Conservation (phyloP, 1,140 invertebrate species). For the Ips nitidus region DNA sequence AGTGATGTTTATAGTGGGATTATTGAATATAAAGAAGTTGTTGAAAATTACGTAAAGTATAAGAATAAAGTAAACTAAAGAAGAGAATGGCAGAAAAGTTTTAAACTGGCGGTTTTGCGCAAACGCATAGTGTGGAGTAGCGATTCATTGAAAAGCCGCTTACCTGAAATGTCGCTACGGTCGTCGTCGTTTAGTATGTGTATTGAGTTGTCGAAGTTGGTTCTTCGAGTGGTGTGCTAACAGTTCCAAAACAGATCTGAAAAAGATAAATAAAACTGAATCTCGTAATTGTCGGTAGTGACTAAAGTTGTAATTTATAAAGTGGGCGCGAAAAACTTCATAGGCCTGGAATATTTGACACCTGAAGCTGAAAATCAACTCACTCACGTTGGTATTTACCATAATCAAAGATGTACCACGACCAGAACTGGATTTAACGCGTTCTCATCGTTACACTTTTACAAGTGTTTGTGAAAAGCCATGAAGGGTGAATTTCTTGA, state of each 20-base stretch:
- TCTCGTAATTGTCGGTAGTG: slow-evolving; percentile 13
- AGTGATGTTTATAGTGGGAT: too few relatives aligned
- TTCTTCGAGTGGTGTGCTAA: slow-evolving; percentile 17
- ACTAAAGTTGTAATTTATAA: not conserved
- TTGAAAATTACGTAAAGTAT: too few relatives aligned
- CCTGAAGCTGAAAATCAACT: not conserved
- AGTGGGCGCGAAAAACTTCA: not conserved
- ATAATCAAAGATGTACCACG: slow-evolving; percentile 33
- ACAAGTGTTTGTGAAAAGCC: slow-evolving; percentile 33
- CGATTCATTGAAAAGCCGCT: slow-evolving; percentile 13
- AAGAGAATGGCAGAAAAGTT: not conserved
- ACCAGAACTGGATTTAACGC: slow-evolving; percentile 36
- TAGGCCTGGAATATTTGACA: too few relatives aligned
- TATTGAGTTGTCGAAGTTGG: slow-evolving; percentile 35
- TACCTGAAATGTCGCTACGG: slow-evolving; percentile 26
- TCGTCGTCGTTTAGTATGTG: slow-evolving; percentile 31
- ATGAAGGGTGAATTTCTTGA: slow-evolving; percentile 20
- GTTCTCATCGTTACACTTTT: slow-evolving; percentile 15
- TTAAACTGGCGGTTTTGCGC: not conserved
- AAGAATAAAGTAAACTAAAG: not conserved
- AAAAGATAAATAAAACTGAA: slow-evolving; percentile 26
- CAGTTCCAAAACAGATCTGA: slow-evolving; percentile 26
- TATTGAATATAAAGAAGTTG: too few relatives aligned
- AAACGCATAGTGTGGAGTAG: not conserved
- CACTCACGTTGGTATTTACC: slow-evolving; percentile 27